Percentiles rank a stretch among this genome's conserved stretches.
Conservation (phyloP, 2,888 invertebrate species). For the Octodonta nipae region DNA sequence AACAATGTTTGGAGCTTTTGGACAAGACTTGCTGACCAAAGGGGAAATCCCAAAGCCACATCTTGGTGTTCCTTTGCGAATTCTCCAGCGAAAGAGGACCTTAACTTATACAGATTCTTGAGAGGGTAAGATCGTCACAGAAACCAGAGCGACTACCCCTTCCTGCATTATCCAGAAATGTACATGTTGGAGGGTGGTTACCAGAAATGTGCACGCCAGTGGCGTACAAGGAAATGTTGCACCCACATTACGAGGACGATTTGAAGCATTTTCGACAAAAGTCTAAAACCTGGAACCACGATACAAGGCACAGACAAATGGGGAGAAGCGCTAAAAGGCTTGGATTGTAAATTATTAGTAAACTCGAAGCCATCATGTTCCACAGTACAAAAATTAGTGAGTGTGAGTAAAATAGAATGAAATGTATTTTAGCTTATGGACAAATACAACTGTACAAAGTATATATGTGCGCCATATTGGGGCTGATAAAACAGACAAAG, state of each 20-base stretch:
- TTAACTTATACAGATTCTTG: conserved; percentile 62
- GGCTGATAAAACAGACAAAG: too few species aligned
- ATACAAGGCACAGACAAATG: conserved; percentile 23
- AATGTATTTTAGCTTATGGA: too few species aligned
- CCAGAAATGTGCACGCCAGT: conserved; percentile 61
- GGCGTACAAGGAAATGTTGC: conserved; percentile 72
- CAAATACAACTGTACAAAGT: too few species aligned
- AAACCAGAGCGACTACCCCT: conserved; percentile 73
- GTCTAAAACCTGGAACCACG: conserved; percentile 60
- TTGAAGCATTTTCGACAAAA: conserved; percentile 62
- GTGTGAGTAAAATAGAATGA: too few species aligned
- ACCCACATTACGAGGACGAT: conserved; percentile 61
- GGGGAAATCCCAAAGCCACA: conserved; percentile 41
- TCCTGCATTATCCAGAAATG: conserved; percentile 78
- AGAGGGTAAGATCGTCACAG: conserved; percentile 68
- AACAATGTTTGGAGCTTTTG: conserved; percentile 54
- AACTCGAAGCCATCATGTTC: not conserved
- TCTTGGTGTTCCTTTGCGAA: conserved; percentile 94
- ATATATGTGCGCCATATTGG: too few species aligned
- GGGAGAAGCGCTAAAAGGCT: conserved; percentile 16
- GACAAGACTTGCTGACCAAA: conserved; percentile 21
- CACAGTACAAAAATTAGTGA: conserved; percentile 1
- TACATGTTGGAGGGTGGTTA: conserved; percentile 89
- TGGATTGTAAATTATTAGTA: conserved; percentile 14
- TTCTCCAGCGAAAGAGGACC: conserved; percentile 94